Conservation (phyloP, 2,113 vertebrate genomes). For the Oceanodroma tethys region DNA sequence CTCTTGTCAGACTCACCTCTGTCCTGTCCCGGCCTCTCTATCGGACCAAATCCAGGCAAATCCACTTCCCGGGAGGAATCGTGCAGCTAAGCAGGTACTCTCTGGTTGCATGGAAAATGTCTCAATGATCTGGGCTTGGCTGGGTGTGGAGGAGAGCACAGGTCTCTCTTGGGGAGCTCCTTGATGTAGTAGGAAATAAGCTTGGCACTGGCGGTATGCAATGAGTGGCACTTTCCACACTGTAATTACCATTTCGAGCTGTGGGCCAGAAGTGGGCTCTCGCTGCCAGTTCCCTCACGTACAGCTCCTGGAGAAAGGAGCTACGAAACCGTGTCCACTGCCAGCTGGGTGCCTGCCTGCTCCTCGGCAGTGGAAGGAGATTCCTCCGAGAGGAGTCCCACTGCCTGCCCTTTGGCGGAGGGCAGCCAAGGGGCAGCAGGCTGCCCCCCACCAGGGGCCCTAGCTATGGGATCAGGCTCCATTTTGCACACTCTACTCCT, state of each 20-base stretch:
- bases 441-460: too few relatives aligned
- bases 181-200: background rate
- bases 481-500: background rate
- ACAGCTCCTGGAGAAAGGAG: background rate
- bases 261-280: background rate
- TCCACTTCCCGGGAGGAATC: background rate
- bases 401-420: background rate
- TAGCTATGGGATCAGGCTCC: background rate
- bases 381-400: background rate
- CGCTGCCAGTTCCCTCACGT: background rate
- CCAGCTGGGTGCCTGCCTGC: background rate
- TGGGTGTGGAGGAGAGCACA: background rate
- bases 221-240: background rate
- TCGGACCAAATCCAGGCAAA: background rate
- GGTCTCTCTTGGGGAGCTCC: background rate
- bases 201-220: background rate
- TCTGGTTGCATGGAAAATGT: background rate
- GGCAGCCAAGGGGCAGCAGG: too few relatives aligned
- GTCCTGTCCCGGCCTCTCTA: background rate
- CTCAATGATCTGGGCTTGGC: conserved; percentile 12
- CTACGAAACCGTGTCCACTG: rapidly evolving
- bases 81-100: background rate
- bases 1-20: background rate
- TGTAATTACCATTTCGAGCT: background rate
- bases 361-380: background rate